These are phyloP conservation scores for Tethya wilhelma DNA, from an alignment of 37 sponge, comb jelly and placozoan genomes.

Conservation along the genomic window DNA sequence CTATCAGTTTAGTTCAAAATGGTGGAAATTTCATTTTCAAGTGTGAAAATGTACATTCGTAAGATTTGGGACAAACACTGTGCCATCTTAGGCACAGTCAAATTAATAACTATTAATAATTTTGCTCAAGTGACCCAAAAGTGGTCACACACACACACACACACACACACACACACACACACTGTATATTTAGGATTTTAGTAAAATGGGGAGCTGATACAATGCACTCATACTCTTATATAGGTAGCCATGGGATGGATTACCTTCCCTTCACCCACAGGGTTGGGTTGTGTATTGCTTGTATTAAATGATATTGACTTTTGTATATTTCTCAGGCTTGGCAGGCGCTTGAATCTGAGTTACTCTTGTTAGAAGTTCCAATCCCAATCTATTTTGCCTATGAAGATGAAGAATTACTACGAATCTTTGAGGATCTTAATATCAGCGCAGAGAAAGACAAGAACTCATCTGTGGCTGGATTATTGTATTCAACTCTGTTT, in stretches of 20 bases:
- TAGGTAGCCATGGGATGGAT: too few species aligned
- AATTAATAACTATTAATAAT: too few species aligned
- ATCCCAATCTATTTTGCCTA: constrained; percentile 84
- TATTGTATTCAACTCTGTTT: constrained; percentile 35
- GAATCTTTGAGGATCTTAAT: constrained; percentile 42
- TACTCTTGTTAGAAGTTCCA: constrained; percentile 54
- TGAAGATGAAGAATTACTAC: constrained; percentile 47
- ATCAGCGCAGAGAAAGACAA: constrained; percentile 26
- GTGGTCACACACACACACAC: neutral
- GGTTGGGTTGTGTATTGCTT: too few species aligned
- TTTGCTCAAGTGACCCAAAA: too few species aligned
- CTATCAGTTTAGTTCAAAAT: too few species aligned
- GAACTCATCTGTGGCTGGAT: constrained; percentile 54
- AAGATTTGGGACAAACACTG: neutral
- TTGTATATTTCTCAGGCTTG: constrained; percentile 37
- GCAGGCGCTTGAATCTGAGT: constrained; percentile 64
- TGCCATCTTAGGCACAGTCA: neutral
- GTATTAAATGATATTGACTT: neutral
- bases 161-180: neutral
- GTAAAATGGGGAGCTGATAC: too few species aligned
- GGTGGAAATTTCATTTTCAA: neutral
- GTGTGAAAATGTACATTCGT: neutral
- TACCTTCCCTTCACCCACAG: too few species aligned
- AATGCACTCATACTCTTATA: too few species aligned
- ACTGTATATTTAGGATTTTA: neutral